Evolutionary conservation across 2,797 vertebrate species (phyloP).

Genomic region (Trichosurus vulpecula): DNA sequence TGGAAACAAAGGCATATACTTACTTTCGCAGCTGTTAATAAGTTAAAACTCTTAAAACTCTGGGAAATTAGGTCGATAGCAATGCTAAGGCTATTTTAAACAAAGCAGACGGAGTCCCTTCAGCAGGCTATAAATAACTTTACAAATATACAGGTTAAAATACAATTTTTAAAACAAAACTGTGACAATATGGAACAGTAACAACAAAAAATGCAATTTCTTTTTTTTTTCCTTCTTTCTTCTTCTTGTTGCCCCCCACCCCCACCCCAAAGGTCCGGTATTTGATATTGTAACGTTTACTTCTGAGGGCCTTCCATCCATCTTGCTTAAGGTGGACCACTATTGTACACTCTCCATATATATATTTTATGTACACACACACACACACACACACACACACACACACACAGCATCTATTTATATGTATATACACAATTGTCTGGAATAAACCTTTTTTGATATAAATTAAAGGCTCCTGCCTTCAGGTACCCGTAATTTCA

Average conservation of each 20-base stretch:
- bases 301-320: background rate
- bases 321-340: constrained; percentile 63
- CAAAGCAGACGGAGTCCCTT: constrained; percentile 55
- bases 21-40: constrained; percentile 92
- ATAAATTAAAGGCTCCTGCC: constrained; percentile 84
- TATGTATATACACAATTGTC: constrained; percentile 91
- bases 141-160: constrained; percentile 98
- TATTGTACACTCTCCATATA: constrained; percentile 75
- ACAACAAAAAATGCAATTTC: constrained; percentile 84
- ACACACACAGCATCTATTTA: constrained; percentile 87
- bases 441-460: constrained; percentile 88
- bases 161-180: constrained; percentile 92
- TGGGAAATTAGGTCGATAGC: constrained; percentile 87
- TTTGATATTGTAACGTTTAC: background rate
- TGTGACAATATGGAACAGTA: constrained; percentile 85
- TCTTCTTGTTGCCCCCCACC: constrained; percentile 71
- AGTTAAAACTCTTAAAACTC: constrained; percentile 89
- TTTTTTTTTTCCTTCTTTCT: constrained; percentile 68
- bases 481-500: constrained; percentile 87
- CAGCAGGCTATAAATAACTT: constrained; percentile 97
- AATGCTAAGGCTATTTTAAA: constrained; percentile 88
- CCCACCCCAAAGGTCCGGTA: constrained; percentile 67
- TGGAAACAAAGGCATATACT: constrained; percentile 83
- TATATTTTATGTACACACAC: constrained; percentile 72
- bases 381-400: constrained; percentile 84